Conservation (phyloP, 92 coral and sea anemone genomes). For the Parazoanthus darwini region DNA sequence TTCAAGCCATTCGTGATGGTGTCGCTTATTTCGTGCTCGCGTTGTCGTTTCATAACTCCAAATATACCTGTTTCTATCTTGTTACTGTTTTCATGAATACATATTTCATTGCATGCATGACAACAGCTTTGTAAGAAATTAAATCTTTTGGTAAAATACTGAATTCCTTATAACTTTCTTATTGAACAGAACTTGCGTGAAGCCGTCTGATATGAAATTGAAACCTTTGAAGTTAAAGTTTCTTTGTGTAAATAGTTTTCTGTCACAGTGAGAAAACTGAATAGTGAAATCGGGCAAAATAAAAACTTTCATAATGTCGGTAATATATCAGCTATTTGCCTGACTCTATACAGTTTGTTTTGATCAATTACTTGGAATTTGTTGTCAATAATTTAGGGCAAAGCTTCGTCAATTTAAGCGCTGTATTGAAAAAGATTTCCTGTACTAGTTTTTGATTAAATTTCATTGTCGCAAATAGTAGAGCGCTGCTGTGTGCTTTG, state of each 20-base stretch:
- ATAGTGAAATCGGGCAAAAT: neutral
- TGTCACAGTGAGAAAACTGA: neutral
- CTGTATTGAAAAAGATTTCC: neutral
- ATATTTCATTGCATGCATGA: neutral
- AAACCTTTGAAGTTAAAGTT: no score
- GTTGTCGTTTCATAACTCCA: neutral
- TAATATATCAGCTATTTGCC: neutral
- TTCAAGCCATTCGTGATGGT: neutral
- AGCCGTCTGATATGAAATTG: neutral
- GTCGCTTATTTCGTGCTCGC: neutral
- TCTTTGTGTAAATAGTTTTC: neutral
- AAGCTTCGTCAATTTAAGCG: neutral
- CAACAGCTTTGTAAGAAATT: neutral
- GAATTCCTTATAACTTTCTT: neutral
- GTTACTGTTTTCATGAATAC: neutral
- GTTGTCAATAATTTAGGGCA: neutral
- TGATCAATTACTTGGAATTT: neutral
- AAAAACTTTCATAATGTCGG: neutral
- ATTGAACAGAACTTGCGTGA: neutral
- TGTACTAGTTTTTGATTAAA: neutral
- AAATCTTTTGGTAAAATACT: neutral
- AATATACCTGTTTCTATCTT: neutral
- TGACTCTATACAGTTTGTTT: neutral
- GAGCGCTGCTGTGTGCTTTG: neutral
- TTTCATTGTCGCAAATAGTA: no score